Evolutionary conservation across 2,888 invertebrate genomes (phyloP), one percentile per base, ranked within the genome.

Genomic region (Lymantria monacha): DNA sequence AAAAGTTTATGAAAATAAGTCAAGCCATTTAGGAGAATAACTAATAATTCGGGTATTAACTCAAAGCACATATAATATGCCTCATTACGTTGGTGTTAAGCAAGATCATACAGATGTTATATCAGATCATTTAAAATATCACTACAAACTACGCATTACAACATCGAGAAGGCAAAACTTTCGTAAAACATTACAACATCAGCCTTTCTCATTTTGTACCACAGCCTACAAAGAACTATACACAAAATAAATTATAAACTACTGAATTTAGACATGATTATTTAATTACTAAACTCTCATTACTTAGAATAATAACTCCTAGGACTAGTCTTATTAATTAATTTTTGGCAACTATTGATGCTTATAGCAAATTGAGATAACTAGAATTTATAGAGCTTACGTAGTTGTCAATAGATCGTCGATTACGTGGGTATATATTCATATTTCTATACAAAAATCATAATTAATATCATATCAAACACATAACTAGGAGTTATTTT

Each of bases 201-300:
- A 63, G 61, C 63, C 63, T 63, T 63, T 63, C 51, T 53, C 5
- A 3, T 44, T 43, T 48, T 49, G 48, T 45, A 61, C 63, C 63
- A 66, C 66, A 66, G 66, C 63, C 66, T 66, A 66, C 51, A 44
- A 56, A 49, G 1, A 44, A 54, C 42, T 47, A 57, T 38, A 49
- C 13, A 31, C 11, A 51, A 36, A 58, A 63, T 63, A 55, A 58
- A 63, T 62, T 45, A 61, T 1, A 42, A 2, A 8, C 11, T 7
- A 38, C 38, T 7, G 22, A 36, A 11, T 36, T 36, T 36, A 9
- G 1, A 22, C 22, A 22, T 22, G 22, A 9, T 36, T 36, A 36
- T 36, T 11, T 36, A 36, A 36, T 11, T 36, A 36, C 11, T 36
- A 7, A 36, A 7, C 8, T 11, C 9, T 36, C 12, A 12, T 38